Conservation (phyloP, 2,113 vertebrate species). For the Myiozetetes cayanensis region DNA sequence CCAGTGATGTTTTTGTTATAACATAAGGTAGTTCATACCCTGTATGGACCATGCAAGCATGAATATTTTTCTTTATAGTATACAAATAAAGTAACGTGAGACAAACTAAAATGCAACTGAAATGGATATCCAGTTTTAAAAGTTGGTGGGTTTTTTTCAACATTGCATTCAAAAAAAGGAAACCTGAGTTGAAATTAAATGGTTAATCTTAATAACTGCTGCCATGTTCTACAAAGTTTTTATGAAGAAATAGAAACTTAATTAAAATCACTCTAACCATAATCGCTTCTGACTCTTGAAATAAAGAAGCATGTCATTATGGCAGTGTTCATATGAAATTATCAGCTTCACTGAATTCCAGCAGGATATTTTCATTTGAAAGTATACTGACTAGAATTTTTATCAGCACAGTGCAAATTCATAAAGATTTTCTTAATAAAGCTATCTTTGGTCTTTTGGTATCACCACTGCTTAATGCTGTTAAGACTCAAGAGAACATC, state of each 20-base stretch:
- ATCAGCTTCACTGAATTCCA: conserved; percentile 32
- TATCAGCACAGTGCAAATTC: conserved; percentile 6
- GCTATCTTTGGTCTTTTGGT: not conserved
- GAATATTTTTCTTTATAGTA: not conserved
- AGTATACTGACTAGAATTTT: conserved; percentile 18
- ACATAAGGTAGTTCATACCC: not conserved
- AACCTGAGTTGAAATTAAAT: not conserved
- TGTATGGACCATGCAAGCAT: not conserved
- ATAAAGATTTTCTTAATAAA: not conserved
- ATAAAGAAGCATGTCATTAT: conserved; percentile 14
- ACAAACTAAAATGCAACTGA: not conserved
- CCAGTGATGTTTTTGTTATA: not conserved
- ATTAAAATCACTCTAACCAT: conserved; percentile 22
- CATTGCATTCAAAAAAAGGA: not conserved
- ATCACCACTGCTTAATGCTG: not conserved
- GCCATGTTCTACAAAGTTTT: not conserved
- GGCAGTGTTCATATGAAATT: conserved; percentile 8
- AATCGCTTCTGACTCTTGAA: conserved; percentile 38
- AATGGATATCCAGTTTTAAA: not conserved
- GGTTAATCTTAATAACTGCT: not conserved
- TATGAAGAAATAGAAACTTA: conserved; percentile 17
- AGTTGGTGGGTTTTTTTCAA: fast-evolving
- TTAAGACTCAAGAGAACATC: not conserved
- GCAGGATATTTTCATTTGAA: conserved; percentile 8
- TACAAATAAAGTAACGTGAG: not conserved